Evolutionary conservation across 2,888 invertebrate species (phyloP), one percentile per base, ranked within the genome.

Genomic region (Sussaba pulchella): DNA sequence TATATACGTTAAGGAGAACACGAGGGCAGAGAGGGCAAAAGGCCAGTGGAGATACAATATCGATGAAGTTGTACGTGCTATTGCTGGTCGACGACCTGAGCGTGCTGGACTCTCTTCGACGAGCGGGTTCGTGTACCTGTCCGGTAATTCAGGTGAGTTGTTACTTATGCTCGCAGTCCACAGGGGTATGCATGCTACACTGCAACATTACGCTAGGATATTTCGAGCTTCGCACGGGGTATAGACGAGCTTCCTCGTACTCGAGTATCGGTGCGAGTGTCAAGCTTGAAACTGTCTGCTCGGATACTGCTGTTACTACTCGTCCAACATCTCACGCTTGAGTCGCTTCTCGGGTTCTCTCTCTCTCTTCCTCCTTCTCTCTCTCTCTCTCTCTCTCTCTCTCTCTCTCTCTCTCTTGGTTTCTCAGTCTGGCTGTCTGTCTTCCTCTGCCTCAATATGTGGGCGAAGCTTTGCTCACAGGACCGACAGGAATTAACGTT

Each of bases 21-120:
- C 52, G 67, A 52, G 52, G 67, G 52, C 67, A 67, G 52, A 52
- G 67, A 52, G 52, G 67, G 52, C 67, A 67, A 67, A 52, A 39
- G 52, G 67, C 4, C 24, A 54, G 67, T 52, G 14, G 52, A 67
- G 52, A 52, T 52, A 67, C 31, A 67, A 36, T 52, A 24, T 50
- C 67, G 41, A 67, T 67, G 41, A 67, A 67, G 67, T 76, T 47
- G 67, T 67, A 67, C 76, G 45, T 64, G 70, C 17, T 19, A 24
- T 52, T 52, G 24, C 57, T 57, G 57, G 57, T 54, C 54, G 50
- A 50, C 50, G 57, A 57, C 57, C 57, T 31, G 54, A 41, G n/a
- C 21, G 19, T 14, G 21, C 21, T 41, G 41, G 52, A 73, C 52
- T n/a, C 41, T 2, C 6, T 6, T 64, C 54, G 63, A 63, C 41